Percentiles rank a stretch among this genome's conserved stretches.
Conservation (phyloP, 2,888 invertebrate genomes). For the Leptopterna dolabrata region DNA sequence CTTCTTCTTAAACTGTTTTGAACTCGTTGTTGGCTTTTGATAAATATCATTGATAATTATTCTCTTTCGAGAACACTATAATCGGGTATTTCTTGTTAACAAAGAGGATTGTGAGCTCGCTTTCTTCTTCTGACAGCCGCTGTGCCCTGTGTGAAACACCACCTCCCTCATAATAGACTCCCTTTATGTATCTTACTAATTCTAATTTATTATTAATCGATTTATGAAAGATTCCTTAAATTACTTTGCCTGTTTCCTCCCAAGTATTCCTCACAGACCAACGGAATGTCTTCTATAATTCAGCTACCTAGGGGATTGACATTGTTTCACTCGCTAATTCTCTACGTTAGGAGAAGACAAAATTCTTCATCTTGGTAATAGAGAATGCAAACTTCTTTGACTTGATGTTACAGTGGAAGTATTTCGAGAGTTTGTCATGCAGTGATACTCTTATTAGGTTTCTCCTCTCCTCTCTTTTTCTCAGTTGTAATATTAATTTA, state of each 20-base stretch:
- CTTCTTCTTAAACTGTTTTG: too few relatives aligned
- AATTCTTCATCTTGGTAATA: neutral
- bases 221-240: neutral
- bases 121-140: neutral
- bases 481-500: too few relatives aligned
- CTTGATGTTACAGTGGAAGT: too few relatives aligned
- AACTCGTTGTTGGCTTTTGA: neutral
- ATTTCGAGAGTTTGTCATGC: too few relatives aligned
- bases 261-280: neutral
- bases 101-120: neutral
- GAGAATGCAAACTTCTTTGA: too few relatives aligned
- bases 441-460: too few relatives aligned
- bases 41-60: neutral
- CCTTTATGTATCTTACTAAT: neutral
- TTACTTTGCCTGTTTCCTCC: neutral
- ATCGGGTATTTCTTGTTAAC: neutral
- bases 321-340: neutral
- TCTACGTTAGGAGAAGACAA: neutral
- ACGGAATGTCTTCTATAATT: too few relatives aligned
- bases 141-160: neutral
- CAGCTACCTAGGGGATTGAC: neutral
- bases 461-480: too few relatives aligned
- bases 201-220: constrained; percentile 22
- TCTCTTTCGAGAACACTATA: neutral
- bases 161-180: neutral